Evolutionary conservation across 64 coral and sea anemone genomes (phyloP).

Genomic region (Acropora yongei): DNA sequence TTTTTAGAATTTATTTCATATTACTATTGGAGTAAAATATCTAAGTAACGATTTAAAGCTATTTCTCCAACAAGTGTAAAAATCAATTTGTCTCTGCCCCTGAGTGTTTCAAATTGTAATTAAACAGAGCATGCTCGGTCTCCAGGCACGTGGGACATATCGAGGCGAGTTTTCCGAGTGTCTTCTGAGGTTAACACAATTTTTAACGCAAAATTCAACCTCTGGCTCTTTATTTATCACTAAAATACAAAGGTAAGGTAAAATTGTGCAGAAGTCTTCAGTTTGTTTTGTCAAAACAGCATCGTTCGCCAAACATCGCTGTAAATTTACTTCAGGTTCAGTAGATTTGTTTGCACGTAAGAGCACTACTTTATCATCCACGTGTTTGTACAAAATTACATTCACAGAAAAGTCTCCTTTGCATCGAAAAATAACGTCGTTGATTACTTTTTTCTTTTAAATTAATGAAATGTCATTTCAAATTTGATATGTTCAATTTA

Average conservation of each 20-base stretch:
- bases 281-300: background rate
- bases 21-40: background rate
- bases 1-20: background rate
- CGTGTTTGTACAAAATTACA: background rate
- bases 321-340: background rate
- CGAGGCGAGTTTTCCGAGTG: background rate
- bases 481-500: background rate
- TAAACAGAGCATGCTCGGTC: conserved; percentile 31
- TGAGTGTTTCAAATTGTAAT: background rate
- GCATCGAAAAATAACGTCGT: background rate
- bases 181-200: conserved; percentile 23
- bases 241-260: conserved; percentile 7
- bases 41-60: background rate
- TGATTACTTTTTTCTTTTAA: background rate
- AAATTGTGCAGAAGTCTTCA: background rate
- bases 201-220: background rate
- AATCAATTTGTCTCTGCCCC: background rate
- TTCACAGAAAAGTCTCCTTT: background rate
- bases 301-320: too few relatives aligned
- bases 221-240: background rate
- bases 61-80: background rate
- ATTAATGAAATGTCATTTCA: background rate
- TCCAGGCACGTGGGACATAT: conserved; percentile 18
- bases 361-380: background rate
- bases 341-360: background rate